Evolutionary conservation across 2,888 invertebrate species (phyloP), one percentile per base, ranked within the genome.

Genomic region (Oscheius sp.): DNA sequence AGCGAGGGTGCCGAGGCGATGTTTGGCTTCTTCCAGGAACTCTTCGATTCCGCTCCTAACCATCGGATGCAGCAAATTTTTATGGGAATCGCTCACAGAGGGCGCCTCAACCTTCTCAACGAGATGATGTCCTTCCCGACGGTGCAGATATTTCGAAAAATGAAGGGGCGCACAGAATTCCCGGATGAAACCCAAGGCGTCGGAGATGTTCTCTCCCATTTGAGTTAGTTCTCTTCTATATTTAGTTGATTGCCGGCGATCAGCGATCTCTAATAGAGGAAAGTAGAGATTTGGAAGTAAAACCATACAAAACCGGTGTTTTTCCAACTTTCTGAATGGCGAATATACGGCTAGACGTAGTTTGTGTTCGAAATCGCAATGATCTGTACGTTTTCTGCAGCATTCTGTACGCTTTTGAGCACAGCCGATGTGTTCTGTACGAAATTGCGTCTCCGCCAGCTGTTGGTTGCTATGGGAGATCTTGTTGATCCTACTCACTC

Each of bases 1-100:
- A 94, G 93, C 0, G 97, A 97, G 89, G 98, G 98, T 0, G 94
- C 95, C 0, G 97, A 98, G 88, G 92, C 93, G 75, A 91, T 94
- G 90, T 91, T 95, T 88, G 92, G 92, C 3, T 93, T 96, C 88
- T 94, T 94, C 71, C 63, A 71, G 10, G 79, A 83, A 33, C 50
- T 84, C 8, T 77, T 86, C 52, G 76, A 81, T 53, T 48, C 50
- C 3, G 73, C 82, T 0, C 74, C 84, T 6, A 74, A 79, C 25
- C 71, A 79, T 46, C 73, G 71, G 8, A 70, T 85, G 1, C 70
- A 82, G 37, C 81, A 84, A 79, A 76, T 85, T 27, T 91, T 95
- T 5, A 87, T 95, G 58, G 93, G 92, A 53, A 95, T 95, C 92
- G 93, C 95, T 0, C 97, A 98, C 88, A 91, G 98, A 74, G 97